These are phyloP conservation scores for Acanthopagrus latus DNA, from an alignment of 2,797 vertebrate species.

Conservation along the genomic window DNA sequence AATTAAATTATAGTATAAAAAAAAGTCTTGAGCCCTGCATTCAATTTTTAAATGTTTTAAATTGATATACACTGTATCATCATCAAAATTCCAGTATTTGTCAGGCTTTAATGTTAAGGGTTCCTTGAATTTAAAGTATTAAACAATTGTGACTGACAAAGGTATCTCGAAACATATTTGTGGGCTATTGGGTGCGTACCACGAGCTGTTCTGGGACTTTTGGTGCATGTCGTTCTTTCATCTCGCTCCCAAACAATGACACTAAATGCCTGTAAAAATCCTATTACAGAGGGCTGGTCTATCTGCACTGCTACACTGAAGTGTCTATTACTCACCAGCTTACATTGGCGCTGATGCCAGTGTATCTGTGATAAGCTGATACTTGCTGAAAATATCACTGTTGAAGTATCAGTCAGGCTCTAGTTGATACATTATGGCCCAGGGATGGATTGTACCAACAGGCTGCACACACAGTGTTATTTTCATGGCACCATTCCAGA, in stretches of 20 bases:
- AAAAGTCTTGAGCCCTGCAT: background rate
- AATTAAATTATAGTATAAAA: background rate
- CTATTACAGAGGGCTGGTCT: background rate
- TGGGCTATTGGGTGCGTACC: no score
- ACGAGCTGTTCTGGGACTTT: background rate
- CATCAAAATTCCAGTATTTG: background rate
- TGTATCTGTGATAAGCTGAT: background rate
- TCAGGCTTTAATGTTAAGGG: background rate
- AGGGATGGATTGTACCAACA: background rate
- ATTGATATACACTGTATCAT: background rate
- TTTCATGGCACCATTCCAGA: conserved; percentile 24
- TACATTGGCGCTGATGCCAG: background rate
- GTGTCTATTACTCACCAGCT: background rate
- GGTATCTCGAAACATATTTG: no score
- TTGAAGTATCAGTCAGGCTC: background rate
- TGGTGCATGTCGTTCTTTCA: background rate
- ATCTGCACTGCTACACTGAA: background rate
- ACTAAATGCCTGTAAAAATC: background rate
- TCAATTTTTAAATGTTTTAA: background rate
- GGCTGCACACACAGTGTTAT: background rate
- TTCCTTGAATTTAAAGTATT: no score
- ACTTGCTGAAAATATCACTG: background rate
- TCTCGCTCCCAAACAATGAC: background rate
- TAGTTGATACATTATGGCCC: background rate
- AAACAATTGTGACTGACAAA: background rate